Base-by-base conservation (phyloP, 2,797 vertebrate species). In the Eremophila alpestris region DNA sequence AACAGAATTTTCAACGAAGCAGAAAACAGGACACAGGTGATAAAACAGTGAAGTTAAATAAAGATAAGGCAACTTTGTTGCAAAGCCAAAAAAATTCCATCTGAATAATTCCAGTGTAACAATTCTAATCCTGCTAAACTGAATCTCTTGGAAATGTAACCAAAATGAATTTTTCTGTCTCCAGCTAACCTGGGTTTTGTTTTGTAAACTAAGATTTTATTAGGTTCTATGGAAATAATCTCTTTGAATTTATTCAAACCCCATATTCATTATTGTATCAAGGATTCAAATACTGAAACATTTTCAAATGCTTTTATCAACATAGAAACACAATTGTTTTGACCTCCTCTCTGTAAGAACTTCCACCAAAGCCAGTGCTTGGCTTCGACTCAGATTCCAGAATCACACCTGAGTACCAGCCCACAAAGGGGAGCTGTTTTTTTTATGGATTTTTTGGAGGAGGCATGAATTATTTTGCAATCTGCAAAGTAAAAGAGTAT, bases 11-110 rank as follows among this genome's bases (percentile, higher is more conserved):
- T 96, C 95, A 96, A 84, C 86, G 90, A 95, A 93, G 94, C 83
- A 97, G 92, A 96, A 96, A 97, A 95, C 96, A 97, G 96, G 95
- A 96, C 87, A 82, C 92, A 96, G 95, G 91, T 97, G 96, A 96
- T 90, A 88, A 96, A 97, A 97, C 75, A 95, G 24, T 71, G 34
- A 84, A 79, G 87, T 80, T 71, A 93, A 92, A 96, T 78, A 89
- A 79, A 94, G 94, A 96, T 96, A 96, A 94, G 69, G 30, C 20
- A 83, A 89, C 58, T 68, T 86, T 62, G 49, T 73, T 90, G 49
- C 56, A 84, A 93, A 84, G 83, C 90, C 83, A 96, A 84, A 95
- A 94, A 70, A 73, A 43, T 6, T 93, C 71, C 54, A 55, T 83
- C 81, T 85, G 69, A 95, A 83, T 91, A 26, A 83, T 96, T 94